Percentiles rank a stretch among this genome's conserved stretches.
phyloP scores from a whole-genome alignment of 1,140 invertebrate species.

The Achroia grisella region DNA sequence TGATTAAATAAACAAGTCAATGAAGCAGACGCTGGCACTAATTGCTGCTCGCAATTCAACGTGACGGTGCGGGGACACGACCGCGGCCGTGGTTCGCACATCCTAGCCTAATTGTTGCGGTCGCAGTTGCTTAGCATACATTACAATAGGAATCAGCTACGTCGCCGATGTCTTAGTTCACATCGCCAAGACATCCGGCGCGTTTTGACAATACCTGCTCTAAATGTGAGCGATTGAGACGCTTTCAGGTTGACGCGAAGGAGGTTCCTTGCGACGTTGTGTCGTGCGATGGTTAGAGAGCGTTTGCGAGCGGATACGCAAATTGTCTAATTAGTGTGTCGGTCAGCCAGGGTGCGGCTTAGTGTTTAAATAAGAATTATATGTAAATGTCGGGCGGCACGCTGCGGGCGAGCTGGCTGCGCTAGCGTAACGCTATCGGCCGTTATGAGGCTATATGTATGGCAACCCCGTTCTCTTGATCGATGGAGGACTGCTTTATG shows the following conservation, averaged over 20 bases:
- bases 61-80: conserved; percentile 34
- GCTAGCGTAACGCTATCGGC: neutral
- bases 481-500: conserved; percentile 10
- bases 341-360: conserved; percentile 22
- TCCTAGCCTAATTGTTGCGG: conserved; percentile 59
- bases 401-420: too few species aligned
- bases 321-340: conserved; percentile 60
- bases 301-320: conserved; percentile 41
- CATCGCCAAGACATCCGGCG: conserved; percentile 21
- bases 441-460: conserved; percentile 23
- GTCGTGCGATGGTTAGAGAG: conserved; percentile 8
- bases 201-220: conserved; percentile 8
- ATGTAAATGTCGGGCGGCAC: conserved; percentile 37
- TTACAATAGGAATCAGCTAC: conserved; percentile 57
- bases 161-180: conserved; percentile 39
- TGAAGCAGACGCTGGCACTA: conserved; percentile 35
- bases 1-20: conserved; percentile 37
- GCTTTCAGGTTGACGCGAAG: neutral
- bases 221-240: conserved; percentile 8
- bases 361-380: conserved; percentile 42
- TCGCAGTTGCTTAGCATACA: conserved; percentile 54
- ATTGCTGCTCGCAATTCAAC: conserved; percentile 40
- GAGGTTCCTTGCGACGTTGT: conserved; percentile 2
- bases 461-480: conserved; percentile 10
- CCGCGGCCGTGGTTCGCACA: conserved; percentile 28